Evolutionary conservation across 2,888 invertebrate genomes (phyloP), one percentile per base, ranked within the genome.

Genomic region (Zonitis immaculata): DNA sequence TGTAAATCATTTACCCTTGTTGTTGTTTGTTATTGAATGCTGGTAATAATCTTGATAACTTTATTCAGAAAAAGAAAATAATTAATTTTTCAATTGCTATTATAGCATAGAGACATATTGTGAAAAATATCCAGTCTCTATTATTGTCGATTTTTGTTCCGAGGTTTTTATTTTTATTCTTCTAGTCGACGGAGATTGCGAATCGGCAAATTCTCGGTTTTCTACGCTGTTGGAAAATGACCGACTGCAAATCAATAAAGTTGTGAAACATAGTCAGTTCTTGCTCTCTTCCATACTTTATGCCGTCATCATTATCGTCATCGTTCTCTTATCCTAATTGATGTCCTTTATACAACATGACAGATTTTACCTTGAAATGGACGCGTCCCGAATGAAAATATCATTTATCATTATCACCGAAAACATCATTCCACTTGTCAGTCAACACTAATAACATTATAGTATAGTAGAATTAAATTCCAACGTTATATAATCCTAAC

Each of bases 381-480:
- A 54, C 54, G 51, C 43, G 53, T 47, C 54, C 52, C 45, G 53
- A 57, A 54, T 51, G 50, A 54, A 56, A 51, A 54, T 52, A 51
- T 51, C 49, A 52, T 50, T 6, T 30, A 27, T 9, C 7, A 27
- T 9, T 27, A 1, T 9, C 11, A 27, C 28, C n/a, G n/a, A n/a
- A n/a, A n/a, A n/a, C n/a, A n/a, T n/a, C n/a, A n/a, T n/a, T n/a
- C n/a, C n/a, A n/a, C n/a, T n/a, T 44, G 43, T 47, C 53, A 49
- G 52, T 56, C 51, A 49, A 47, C 56, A 51, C 49, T 60, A 58
- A 60, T 56, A 56, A 54, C 58, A 51, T 60, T 58, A 58, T 50
- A 56, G 47, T 42, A 49, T 12, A 6, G 16, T 35, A 44, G 58
- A 60, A 60, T 60, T 58, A 53, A 57, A 60, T 60, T 60, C 52